phyloP scores from a whole-genome alignment of 2,888 invertebrate genomes.

The Therioaphis trifolii region DNA sequence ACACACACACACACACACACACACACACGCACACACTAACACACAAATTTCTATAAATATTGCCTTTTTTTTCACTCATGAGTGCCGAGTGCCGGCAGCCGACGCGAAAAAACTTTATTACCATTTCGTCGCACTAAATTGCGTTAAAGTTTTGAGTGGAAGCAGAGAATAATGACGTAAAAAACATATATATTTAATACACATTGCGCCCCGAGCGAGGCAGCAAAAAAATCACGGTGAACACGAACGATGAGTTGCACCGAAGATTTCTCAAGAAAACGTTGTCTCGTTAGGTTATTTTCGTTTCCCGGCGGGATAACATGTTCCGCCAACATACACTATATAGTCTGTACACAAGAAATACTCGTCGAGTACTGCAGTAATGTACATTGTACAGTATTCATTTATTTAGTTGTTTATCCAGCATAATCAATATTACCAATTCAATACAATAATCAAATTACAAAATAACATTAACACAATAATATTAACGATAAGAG shows the following conservation, averaged over 20 bases:
- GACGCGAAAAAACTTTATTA: slow-evolving; percentile 49
- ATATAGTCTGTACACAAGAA: too few relatives aligned
- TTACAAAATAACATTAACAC: too few relatives aligned
- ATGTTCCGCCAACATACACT: too few relatives aligned
- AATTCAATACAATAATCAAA: too few relatives aligned
- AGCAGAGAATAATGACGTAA: slow-evolving; percentile 32
- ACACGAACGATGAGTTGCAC: not conserved
- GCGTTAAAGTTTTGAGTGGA: slow-evolving; percentile 48
- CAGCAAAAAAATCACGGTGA: not conserved
- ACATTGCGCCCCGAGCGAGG: not conserved
- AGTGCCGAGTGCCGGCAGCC: slow-evolving; percentile 4
- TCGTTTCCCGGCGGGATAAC: too few relatives aligned
- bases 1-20: not conserved
- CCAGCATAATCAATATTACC: too few relatives aligned
- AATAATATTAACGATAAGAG: too few relatives aligned
- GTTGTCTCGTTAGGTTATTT: not conserved
- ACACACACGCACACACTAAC: slow-evolving; percentile 8
- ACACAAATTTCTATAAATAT: too few relatives aligned
- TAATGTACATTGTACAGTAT: too few relatives aligned
- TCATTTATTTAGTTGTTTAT: too few relatives aligned
- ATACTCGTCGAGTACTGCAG: too few relatives aligned
- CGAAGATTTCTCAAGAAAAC: not conserved
- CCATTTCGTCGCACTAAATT: slow-evolving; percentile 57
- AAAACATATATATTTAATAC: slow-evolving; percentile 14
- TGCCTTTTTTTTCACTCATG: slow-evolving; percentile 5